Conservation (phyloP, 1,140 invertebrate species). For the Drosophila pachea region DNA sequence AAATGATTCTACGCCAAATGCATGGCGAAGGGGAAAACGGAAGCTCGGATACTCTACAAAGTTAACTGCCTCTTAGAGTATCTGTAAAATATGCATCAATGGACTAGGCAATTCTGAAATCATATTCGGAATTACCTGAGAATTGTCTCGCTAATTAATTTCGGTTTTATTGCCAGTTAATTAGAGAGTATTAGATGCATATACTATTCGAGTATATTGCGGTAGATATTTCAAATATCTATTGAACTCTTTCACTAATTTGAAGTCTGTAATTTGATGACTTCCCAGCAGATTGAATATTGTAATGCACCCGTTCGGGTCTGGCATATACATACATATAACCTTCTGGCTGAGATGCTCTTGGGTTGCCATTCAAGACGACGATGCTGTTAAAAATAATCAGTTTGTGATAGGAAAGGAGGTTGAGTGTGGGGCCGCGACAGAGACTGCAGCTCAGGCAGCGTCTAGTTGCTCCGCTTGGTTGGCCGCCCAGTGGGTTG, state of each 20-base stretch:
- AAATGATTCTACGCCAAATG: conserved; percentile 28
- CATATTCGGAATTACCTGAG: too few relatives aligned
- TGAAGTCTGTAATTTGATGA: neutral
- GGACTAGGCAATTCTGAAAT: too few relatives aligned
- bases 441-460: conserved; percentile 14
- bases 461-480: conserved; percentile 29
- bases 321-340: neutral
- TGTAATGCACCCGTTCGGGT: neutral
- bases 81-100: too few relatives aligned
- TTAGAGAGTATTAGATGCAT: too few relatives aligned
- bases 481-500: conserved; percentile 31
- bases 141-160: too few relatives aligned
- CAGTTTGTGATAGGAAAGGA: conserved; percentile 70
- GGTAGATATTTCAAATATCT: too few relatives aligned
- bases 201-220: too few relatives aligned
- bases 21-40: neutral
- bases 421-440: conserved; percentile 16
- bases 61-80: neutral
- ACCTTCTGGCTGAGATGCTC: conserved; percentile 43
- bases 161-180: too few relatives aligned
- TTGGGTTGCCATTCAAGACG: conserved; percentile 56
- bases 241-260: neutral
- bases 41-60: conserved; percentile 21
- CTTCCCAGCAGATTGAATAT: neutral
- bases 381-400: conserved; percentile 78